These are phyloP conservation scores for Sebastes diploproa DNA, from an alignment of 2,797 vertebrate genomes.

Conservation along the genomic window DNA sequence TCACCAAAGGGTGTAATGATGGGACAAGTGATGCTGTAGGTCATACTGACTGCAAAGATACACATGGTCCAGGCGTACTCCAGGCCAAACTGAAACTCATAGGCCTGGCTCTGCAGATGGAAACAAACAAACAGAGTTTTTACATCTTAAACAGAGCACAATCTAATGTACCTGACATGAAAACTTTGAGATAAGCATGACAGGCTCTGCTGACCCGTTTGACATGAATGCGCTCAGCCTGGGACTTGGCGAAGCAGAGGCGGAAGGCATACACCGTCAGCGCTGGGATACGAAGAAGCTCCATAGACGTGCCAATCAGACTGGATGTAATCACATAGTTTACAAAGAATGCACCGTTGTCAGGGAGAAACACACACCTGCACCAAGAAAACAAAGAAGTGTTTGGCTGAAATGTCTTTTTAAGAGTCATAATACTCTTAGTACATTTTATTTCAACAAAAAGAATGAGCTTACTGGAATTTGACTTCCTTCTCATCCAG, in stretches of 20 bases:
- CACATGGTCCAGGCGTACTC: constrained; percentile 98
- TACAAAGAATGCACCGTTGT: constrained; percentile 96
- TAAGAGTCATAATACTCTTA: background rate
- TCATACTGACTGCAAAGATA: constrained; percentile 94
- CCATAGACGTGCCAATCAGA: constrained; percentile 93
- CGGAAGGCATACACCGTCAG: constrained; percentile 89
- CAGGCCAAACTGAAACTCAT: constrained; percentile 95
- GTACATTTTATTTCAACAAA: background rate
- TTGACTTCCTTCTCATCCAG: constrained; percentile 89
- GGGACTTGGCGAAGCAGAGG: constrained; percentile 92
- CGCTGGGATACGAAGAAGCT: constrained; percentile 90
- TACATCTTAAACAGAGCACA: background rate
- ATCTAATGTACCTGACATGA: background rate
- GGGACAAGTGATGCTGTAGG: constrained; percentile 98
- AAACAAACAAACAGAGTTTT: constrained; percentile 16
- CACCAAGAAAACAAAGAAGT: background rate
- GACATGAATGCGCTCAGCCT: constrained; percentile 92
- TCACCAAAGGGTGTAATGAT: constrained; percentile 97
- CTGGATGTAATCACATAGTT: constrained; percentile 96
- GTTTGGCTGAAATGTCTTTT: background rate
- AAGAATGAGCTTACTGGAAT: constrained; percentile 90
- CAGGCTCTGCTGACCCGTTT: constrained; percentile 83
- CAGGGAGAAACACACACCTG: constrained; percentile 97
- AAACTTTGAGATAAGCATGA: background rate
- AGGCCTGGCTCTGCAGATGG: constrained; percentile 88